phyloP scores from a whole-genome alignment of 2,888 invertebrate species.

The Drosophila paranaensis region DNA sequence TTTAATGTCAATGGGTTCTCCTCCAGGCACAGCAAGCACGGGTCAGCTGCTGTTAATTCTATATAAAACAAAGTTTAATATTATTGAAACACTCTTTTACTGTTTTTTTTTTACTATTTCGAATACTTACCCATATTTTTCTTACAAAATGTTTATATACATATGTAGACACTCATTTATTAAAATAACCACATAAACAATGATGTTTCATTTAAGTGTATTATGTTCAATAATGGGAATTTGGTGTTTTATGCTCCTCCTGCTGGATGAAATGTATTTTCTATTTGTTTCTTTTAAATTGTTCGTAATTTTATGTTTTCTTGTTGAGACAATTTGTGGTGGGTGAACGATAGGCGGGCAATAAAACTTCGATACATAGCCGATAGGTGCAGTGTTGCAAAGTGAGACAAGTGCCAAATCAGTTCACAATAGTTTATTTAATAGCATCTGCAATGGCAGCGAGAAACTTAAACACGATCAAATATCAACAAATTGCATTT shows the following conservation, averaged over 20 bases:
- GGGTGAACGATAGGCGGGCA: conserved; percentile 37
- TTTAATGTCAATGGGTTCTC: conserved; percentile 43
- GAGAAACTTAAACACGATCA: conserved; percentile 10
- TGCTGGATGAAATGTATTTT: conserved; percentile 21
- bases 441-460: conserved; percentile 12
- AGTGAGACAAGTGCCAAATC: neutral
- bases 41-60: conserved; percentile 32
- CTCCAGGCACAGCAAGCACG: conserved; percentile 66
- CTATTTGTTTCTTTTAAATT: conserved; percentile 41
- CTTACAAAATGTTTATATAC: conserved; percentile 27
- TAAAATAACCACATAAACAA: neutral
- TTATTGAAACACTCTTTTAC: neutral
- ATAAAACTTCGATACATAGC: conserved; percentile 4
- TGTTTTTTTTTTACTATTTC: neutral
- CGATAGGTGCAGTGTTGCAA: conserved; percentile 37
- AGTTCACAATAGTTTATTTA: conserved; percentile 26
- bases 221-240: neutral
- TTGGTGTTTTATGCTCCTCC: neutral
- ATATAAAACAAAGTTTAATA: neutral
- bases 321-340: conserved; percentile 49
- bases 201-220: neutral
- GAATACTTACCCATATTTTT: conserved; percentile 49
- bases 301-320: conserved; percentile 55
- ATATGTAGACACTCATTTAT: conserved; percentile 26
- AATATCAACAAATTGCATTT: conserved; percentile 35